Base-by-base conservation (phyloP, 1,140 invertebrate species). In the Choristoneura fumiferana region DNA sequence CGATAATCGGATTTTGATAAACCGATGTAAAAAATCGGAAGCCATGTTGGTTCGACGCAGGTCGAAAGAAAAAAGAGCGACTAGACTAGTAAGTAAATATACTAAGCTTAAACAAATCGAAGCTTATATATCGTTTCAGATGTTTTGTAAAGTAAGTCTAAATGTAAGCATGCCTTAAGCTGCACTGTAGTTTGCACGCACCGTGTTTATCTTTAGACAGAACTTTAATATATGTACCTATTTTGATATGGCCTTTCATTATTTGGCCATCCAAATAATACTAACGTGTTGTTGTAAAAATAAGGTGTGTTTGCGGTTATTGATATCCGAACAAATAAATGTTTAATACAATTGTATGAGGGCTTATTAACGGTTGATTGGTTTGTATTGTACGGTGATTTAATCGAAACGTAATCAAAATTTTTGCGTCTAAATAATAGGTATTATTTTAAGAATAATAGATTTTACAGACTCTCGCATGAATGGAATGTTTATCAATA, bases 1-100 rank as follows among this genome's bases (percentile, higher is more conserved):
- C 71, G 71, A 78, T 75, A 77, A 85, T 81, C 73, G 62, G 64
- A 81, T 80, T 79, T 68, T 78, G 70, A 69, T 72, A 66, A 68
- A 67, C 69, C 57, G 68, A 62, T 72, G 71, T 53, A 78, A 76
- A 81, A 80, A 80, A 68, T 55, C 69, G 58, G 45, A 64, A 70
- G 58, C 67, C 58, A 60, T 58, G 73, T 73, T 76, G 69, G 71
- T 78, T 69, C 63, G 62, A 43, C 54, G 59, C 54, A 65, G 75
- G 66, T 74, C 78, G 80, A 69, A 81, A 80, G n/a, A 79, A 75
- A 73, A 81, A 78, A 54, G 33, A 33, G 33, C 43, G 43, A 49
- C n/a, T 49, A 29, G 9, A 43, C 40, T n/a, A n/a, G n/a, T n/a
- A n/a, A n/a, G n/a, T n/a, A n/a, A n/a, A n/a, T n/a, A n/a, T n/a